Conservation (phyloP, 2,888 invertebrate species). For the Cremastinae sp. region DNA sequence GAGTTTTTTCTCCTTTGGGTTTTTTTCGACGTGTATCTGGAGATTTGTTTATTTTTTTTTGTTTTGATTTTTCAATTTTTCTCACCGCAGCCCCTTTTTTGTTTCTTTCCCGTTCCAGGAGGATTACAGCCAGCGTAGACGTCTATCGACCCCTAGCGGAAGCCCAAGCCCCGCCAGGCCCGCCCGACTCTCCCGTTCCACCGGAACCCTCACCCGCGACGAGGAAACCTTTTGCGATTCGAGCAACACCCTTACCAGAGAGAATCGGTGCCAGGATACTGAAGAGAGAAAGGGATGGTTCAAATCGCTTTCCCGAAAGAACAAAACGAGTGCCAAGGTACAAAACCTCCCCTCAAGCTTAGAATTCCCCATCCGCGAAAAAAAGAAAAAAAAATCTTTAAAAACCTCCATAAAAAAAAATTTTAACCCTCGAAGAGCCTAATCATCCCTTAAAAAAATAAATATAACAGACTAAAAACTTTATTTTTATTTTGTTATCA, state of each 20-base stretch:
- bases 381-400: neutral
- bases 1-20: neutral
- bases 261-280: conserved; percentile 81
- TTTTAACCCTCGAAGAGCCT: too few relatives aligned
- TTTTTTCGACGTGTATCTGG: conserved; percentile 25
- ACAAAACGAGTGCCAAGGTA: conserved; percentile 82
- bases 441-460: too few relatives aligned
- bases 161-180: conserved; percentile 85
- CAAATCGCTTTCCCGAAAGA: conserved; percentile 89
- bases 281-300: conserved; percentile 85
- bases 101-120: conserved; percentile 76
- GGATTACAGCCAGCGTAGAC: conserved; percentile 87
- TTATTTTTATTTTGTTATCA: too few relatives aligned
- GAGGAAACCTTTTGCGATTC: conserved; percentile 79
- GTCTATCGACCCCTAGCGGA: conserved; percentile 88
- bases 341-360: too few relatives aligned
- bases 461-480: too few relatives aligned
- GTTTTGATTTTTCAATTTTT: conserved; percentile 4
- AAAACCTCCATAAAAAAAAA: conserved; percentile 19
- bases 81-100: conserved; percentile 27
- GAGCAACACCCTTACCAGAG: conserved; percentile 78
- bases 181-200: conserved; percentile 80
- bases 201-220: conserved; percentile 76
- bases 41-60: conserved; percentile 21
- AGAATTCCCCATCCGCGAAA: neutral